Conservation (phyloP, 2,113 vertebrate genomes). For the Ciconia maguari region DNA sequence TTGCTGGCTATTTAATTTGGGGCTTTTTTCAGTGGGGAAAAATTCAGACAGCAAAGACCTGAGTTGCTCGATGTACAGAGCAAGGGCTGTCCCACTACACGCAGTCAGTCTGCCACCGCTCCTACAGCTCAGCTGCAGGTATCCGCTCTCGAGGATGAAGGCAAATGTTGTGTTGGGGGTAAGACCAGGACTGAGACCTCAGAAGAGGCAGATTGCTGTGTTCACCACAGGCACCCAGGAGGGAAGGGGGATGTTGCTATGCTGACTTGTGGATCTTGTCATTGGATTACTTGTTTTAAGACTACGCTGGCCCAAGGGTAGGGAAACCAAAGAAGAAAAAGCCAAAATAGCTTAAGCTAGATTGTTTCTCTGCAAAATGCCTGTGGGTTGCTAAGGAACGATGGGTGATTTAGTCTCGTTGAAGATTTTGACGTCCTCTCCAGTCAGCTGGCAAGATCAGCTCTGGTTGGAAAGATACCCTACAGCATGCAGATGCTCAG, state of each 20-base stretch:
- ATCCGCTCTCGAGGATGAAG: neutral
- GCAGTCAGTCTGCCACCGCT: neutral
- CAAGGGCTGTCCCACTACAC: neutral
- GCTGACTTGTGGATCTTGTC: neutral
- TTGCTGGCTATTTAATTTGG: neutral
- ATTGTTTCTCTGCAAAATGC: neutral
- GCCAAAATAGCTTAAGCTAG: neutral
- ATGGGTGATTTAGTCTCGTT: neutral
- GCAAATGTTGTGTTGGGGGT: accelerated
- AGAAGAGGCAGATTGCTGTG: neutral
- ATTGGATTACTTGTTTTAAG: neutral
- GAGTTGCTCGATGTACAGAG: neutral
- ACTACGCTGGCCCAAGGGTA: neutral
- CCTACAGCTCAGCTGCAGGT: neutral
- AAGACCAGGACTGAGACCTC: neutral
- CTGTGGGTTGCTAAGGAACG: neutral
- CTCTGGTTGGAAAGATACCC: neutral
- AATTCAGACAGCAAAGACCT: neutral
- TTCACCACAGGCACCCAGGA: neutral
- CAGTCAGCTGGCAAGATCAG: neutral
- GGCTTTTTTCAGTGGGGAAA: neutral
- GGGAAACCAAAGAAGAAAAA: neutral
- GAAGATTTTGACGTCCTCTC: neutral
- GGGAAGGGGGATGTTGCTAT: neutral
- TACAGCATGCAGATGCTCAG: neutral